These are phyloP conservation scores for Mycalesis mineus DNA, from an alignment of 2,888 invertebrate genomes.

Conservation along the genomic window DNA sequence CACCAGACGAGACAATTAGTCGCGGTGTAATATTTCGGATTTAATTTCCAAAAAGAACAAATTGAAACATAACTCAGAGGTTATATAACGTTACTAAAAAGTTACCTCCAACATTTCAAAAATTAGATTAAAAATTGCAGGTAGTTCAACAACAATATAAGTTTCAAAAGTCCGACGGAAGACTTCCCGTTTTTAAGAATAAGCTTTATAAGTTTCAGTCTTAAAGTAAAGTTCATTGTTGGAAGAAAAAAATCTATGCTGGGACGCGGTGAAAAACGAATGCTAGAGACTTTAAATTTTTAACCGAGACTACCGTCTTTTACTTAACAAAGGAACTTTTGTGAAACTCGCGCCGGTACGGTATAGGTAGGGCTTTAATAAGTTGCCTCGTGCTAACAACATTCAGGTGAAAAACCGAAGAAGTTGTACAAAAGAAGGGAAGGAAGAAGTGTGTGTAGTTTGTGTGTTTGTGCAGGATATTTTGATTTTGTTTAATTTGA, in stretches of 20 bases:
- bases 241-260: background rate
- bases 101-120: too few relatives aligned
- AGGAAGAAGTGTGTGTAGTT: background rate
- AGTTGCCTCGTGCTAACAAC: constrained; percentile 5
- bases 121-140: background rate
- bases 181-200: background rate
- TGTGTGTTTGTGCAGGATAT: too few relatives aligned
- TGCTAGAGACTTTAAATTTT: constrained; percentile 11
- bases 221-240: constrained; percentile 13
- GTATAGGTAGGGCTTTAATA: constrained; percentile 6
- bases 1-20: too few relatives aligned
- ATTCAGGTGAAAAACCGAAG: constrained; percentile 1
- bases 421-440: background rate
- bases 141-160: constrained; percentile 1
- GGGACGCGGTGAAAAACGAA: constrained; percentile 8
- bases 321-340: constrained; percentile 16
- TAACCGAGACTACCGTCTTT: constrained; percentile 7
- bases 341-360: constrained; percentile 3
- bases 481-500: too few relatives aligned
- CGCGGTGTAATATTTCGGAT: too few relatives aligned
- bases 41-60: too few relatives aligned
- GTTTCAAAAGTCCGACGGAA: background rate
- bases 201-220: constrained; percentile 10
- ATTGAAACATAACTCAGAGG: too few relatives aligned
- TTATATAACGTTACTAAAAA: too few relatives aligned